Conservation (phyloP, 2,113 vertebrate genomes). For the Potamarius usumacintae region DNA sequence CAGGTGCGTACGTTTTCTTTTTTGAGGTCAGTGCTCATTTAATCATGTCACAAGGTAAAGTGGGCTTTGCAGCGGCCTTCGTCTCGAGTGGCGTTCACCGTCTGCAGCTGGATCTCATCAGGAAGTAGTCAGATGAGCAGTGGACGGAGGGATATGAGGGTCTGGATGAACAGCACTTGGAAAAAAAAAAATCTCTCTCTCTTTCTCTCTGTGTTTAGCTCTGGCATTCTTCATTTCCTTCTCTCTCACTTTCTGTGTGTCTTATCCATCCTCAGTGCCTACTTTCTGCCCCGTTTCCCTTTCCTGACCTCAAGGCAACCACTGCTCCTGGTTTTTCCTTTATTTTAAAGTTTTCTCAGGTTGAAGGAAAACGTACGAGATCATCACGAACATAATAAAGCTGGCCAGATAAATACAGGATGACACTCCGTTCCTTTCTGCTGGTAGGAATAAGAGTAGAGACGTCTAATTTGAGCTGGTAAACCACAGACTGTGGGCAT, state of each 20-base stretch:
- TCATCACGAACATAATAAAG: too few relatives aligned
- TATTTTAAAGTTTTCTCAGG: neutral
- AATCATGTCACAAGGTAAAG: conserved; percentile 23
- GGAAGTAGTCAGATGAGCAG: neutral
- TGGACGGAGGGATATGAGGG: neutral
- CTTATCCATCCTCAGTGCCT: neutral
- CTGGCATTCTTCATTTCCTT: conserved; percentile 5
- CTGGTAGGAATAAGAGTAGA: neutral
- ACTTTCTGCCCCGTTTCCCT: conserved; percentile 6
- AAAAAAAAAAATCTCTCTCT: neutral
- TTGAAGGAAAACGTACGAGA: neutral
- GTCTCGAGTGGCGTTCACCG: neutral
- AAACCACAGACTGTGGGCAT: conserved; percentile 35
- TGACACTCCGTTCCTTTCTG: neutral
- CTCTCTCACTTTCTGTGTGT: neutral
- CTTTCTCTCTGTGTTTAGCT: neutral
- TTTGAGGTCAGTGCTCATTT: conserved; percentile 22
- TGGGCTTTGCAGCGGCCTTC: neutral
- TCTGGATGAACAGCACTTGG: neutral
- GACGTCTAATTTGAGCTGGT: conserved; percentile 16
- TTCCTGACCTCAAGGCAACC: neutral
- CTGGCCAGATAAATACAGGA: neutral
- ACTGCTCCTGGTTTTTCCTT: neutral
- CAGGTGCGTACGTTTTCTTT: neutral
- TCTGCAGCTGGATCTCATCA: conserved; percentile 24